phyloP scores from a whole-genome alignment of 2,888 invertebrate genomes.

The Drosophila colorata region DNA sequence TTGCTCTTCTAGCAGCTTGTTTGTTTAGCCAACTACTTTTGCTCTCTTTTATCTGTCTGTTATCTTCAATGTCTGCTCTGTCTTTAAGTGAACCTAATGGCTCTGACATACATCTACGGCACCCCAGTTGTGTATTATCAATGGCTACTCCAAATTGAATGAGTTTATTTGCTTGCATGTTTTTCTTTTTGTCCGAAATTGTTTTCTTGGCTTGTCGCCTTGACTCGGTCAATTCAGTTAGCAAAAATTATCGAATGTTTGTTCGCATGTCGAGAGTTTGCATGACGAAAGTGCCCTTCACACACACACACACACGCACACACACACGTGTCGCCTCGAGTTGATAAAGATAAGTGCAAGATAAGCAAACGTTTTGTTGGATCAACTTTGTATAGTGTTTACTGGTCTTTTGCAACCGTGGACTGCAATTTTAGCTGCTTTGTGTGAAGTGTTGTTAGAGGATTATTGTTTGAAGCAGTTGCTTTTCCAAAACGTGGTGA shows the following conservation, averaged over 20 bases:
- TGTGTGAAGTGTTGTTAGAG: slow-evolving; percentile 41
- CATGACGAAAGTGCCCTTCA: slow-evolving; percentile 15
- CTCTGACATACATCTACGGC: slow-evolving; percentile 39
- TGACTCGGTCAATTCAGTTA: slow-evolving; percentile 70
- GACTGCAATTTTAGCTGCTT: slow-evolving; percentile 32
- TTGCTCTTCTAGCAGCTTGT: slow-evolving; percentile 24
- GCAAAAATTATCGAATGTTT: slow-evolving; percentile 71
- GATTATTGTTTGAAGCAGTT: slow-evolving; percentile 33
- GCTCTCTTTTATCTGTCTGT: background rate
- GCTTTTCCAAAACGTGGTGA: slow-evolving; percentile 1
- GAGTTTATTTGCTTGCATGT: slow-evolving; percentile 66
- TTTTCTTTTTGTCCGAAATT: slow-evolving; percentile 43
- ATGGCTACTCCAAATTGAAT: slow-evolving; percentile 44
- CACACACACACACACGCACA: slow-evolving; percentile 2
- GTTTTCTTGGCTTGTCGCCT: slow-evolving; percentile 41
- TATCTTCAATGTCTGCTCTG: slow-evolving; percentile 1
- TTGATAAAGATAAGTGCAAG: slow-evolving; percentile 61
- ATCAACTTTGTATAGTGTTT: slow-evolving; percentile 54
- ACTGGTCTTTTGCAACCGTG: slow-evolving; percentile 31
- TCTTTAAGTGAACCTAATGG: slow-evolving; percentile 62
- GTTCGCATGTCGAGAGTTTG: slow-evolving; percentile 49
- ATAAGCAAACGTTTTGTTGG: slow-evolving; percentile 63
- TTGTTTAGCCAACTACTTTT: slow-evolving; percentile 37
- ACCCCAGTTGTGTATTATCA: slow-evolving; percentile 33
- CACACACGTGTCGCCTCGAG: slow-evolving; percentile 15